Conservation (phyloP, 2,113 vertebrate species). For the Pituophis catenifer region DNA sequence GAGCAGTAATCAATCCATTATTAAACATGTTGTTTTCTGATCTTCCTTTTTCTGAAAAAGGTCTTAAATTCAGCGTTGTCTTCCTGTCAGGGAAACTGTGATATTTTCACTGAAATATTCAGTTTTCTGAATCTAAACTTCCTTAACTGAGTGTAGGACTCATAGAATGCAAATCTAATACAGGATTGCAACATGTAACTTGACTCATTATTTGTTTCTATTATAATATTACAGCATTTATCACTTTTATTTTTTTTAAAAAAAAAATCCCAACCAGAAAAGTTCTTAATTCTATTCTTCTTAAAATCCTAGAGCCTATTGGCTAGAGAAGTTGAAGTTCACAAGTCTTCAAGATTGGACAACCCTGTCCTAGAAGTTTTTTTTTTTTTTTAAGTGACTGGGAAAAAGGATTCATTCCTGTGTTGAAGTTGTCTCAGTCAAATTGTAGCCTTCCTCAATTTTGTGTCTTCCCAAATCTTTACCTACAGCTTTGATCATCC, state of each 20-base stretch:
- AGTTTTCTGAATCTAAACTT: background rate
- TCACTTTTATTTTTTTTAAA: background rate
- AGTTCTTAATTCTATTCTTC: background rate
- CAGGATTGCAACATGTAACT: background rate
- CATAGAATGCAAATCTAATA: background rate
- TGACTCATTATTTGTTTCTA: background rate
- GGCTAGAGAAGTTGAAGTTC: background rate
- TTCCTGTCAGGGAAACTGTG: background rate
- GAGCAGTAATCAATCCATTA: background rate
- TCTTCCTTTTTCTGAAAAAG: background rate
- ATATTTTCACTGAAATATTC: background rate
- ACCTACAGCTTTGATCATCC: background rate
- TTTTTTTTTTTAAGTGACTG: background rate
- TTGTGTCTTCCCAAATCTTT: background rate
- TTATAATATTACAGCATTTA: background rate
- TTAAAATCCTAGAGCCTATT: background rate
- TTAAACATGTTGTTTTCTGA: background rate
- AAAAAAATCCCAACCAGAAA: background rate
- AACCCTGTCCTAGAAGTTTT: background rate
- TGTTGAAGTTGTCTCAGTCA: background rate
- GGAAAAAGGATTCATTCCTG: background rate
- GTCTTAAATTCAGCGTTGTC: background rate
- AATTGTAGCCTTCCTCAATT: background rate
- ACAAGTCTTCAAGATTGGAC: background rate
- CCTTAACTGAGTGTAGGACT: background rate